Evolutionary conservation across 1,140 invertebrate genomes (phyloP), one percentile per base, ranked within the genome.

Genomic region (Ceratoteleas bidentatus): DNA sequence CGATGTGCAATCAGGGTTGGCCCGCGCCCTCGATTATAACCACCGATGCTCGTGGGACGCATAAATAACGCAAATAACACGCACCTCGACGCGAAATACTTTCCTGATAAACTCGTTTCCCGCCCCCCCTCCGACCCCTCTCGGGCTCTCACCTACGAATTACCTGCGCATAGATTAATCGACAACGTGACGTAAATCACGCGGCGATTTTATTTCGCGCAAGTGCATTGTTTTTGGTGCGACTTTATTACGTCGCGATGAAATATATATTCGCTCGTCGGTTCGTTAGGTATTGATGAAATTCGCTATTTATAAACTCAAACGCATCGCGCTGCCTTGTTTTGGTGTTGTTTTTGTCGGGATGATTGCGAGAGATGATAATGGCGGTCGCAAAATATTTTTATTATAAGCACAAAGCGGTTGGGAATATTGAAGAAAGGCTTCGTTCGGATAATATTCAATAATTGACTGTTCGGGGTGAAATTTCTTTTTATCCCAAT

Each of bases 31-130:
- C 24, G 24, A 24, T 90, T 88, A 89, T 89, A 90, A 86, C 84
- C 85, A 52, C 54, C 80, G 78, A 86, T 86, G 50, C 88, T 87
- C 88, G 62, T 66, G 88, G 88, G 88, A 88, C 87, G 81, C 88
- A 89, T 89, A 89, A 90, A 90, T 90, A 90, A 88, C 86, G 85
- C 81, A 85, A 90, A 89, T 87, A 90, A 89, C 87, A 88, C 73
- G 73, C 85, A 16, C 49, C 49, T 56, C 53, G 15, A 66, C 56
- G 58, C 70, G 15, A 84, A 72, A 81, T 84, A 78, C 61, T 84
- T 73, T 69, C 72, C 73, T 81, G 82, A 84, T 84, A 84, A 83
- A 74, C 54, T 65, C 32, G 69, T 64, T 57, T 76, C 14, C 65
- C 49, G 56, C 13, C 38, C 9, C 13, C 15, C 9, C 32, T 13